Percentiles rank a stretch among this genome's conserved stretches.
These are phyloP conservation scores for Acropora yongei DNA, from an alignment of 64 coral and sea anemone species.

Conservation along the genomic window DNA sequence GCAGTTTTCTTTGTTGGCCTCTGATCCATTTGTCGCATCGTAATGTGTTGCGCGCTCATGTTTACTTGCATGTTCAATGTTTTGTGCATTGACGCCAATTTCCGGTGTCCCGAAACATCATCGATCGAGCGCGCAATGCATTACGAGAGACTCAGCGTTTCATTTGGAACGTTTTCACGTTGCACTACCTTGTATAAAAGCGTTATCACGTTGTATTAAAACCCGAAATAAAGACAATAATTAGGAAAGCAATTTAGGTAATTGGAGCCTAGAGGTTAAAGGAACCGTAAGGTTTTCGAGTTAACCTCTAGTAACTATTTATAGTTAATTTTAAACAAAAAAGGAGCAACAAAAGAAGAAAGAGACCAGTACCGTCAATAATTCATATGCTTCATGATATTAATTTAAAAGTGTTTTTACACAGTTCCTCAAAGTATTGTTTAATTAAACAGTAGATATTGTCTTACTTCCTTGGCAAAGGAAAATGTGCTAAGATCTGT, in stretches of 20 bases:
- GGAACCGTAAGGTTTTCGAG: background rate
- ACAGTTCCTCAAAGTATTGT: background rate
- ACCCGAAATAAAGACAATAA: background rate
- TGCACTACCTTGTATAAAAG: too few species aligned
- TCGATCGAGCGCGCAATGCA: too few species aligned
- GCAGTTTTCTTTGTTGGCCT: too few species aligned
- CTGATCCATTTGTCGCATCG: too few species aligned
- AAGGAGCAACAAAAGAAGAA: background rate
- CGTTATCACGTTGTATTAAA: too few species aligned
- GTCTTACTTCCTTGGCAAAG: conserved; percentile 25
- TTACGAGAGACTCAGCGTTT: too few species aligned
- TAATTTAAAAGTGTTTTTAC: background rate
- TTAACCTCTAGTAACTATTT: background rate
- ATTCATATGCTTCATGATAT: background rate
- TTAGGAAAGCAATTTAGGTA: background rate
- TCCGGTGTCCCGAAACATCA: too few species aligned
- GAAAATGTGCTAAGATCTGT: conserved; percentile 19
- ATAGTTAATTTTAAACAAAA: background rate
- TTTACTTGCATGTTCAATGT: too few species aligned
- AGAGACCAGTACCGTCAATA: background rate
- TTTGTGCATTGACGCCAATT: too few species aligned
- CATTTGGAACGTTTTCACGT: too few species aligned
- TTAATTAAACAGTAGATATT: conserved; percentile 9
- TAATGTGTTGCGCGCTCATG: too few species aligned
- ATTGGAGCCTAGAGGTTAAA: background rate